Base-by-base conservation (phyloP, 2,113 vertebrate genomes). In the Loxodonta africana region DNA sequence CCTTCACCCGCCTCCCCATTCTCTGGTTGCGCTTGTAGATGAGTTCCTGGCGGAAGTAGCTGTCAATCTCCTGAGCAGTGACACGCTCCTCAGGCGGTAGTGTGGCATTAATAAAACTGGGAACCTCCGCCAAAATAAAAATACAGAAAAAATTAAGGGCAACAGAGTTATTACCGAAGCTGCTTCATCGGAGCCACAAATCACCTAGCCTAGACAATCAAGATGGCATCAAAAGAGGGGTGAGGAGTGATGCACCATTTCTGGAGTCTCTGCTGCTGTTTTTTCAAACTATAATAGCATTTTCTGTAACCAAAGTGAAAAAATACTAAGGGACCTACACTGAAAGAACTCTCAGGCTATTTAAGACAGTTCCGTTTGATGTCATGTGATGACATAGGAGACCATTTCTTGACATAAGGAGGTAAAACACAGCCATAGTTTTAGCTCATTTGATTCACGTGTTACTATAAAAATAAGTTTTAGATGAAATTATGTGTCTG, bases 21-120 rank as follows among this genome's bases (percentile, higher is more conserved):
- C 99, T 97, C 97, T 99, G 98, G 33, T 99, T 99, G 65, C 99
- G 97, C 96, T 99, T 99, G 98, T 99, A 99, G 98, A 99, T 99
- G 48, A 99, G 99, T 96, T 99, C 99, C 95, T 98, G 98, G 11
- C 99, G 96, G 97, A 99, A 99, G 98, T 99, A 99, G 97, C 98
- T 99, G 97, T 99, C 99, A 71, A 99, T 99, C 98, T 99, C 99
- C 98, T 99, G 99, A 73, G 99, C 99, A 0, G 99, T 99, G 98
- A 99, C 95, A 95, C 97, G 98, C 96, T 99, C 99, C 20, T 98
- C 99, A 46, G 98, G 98, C 0, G 93, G 99, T 95, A 99, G 98
- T 0, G 98, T 99, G 97, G 98, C 98, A 62, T 99, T 99, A 93
- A 99, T 98, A 98, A 99, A 99, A 98, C 99, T 99, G 51, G 99